Conservation (phyloP, 2,113 vertebrate genomes). For the Cochlearius cochlearius region DNA sequence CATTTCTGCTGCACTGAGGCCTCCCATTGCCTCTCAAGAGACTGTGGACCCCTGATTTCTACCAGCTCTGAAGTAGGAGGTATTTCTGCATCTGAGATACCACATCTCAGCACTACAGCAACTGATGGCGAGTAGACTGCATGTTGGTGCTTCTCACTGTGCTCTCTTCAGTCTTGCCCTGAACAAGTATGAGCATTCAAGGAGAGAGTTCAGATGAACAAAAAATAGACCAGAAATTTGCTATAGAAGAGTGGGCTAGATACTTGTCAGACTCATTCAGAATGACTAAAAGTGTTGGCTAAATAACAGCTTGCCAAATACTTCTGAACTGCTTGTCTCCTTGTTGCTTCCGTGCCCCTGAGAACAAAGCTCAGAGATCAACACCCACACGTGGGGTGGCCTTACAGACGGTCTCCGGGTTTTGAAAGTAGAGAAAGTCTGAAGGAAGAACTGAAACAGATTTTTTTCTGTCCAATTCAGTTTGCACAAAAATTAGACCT, state of each 20-base stretch:
- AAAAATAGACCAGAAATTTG: not conserved
- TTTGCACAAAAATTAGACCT: not conserved
- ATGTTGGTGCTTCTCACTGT: not conserved
- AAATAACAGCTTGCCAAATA: slow-evolving; percentile 26
- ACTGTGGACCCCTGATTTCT: not conserved
- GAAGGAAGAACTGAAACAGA: not conserved
- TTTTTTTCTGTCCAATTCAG: not conserved
- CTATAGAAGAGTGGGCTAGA: not conserved
- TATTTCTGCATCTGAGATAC: not conserved
- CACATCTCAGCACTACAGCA: not conserved
- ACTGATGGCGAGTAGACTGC: not conserved
- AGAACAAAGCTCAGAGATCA: slow-evolving; percentile 28
- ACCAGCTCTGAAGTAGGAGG: not conserved
- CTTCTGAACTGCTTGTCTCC: slow-evolving; percentile 1
- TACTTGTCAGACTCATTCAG: not conserved
- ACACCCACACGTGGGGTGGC: not conserved
- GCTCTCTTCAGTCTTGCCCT: not conserved
- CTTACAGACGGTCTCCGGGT: not conserved
- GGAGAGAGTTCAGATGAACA: not conserved
- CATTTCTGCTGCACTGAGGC: not conserved
- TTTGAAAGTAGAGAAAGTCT: not conserved
- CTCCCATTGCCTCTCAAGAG: not conserved
- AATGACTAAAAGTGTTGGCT: not conserved
- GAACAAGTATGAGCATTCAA: not conserved
- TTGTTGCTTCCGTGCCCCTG: not conserved